Evolutionary conservation across 2,113 vertebrate genomes (phyloP), one percentile per base, ranked within the genome.

Genomic region (Callospermophilus lateralis): DNA sequence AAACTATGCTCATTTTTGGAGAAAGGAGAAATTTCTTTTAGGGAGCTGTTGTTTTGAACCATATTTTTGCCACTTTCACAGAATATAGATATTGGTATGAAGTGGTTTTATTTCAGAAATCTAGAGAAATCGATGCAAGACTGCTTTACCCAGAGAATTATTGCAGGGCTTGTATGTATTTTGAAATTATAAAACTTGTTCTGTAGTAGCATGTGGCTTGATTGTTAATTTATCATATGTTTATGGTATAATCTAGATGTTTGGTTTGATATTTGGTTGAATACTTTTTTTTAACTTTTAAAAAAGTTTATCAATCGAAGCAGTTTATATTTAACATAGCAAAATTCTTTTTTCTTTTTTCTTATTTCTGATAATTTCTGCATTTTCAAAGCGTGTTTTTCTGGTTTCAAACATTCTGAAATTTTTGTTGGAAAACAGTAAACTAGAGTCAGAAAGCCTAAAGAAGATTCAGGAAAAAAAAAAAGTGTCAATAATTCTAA

Each of bases 51-150:
- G 70, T 53, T 95, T 86, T 78, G 53, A 37, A 68, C 42, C 61
- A 94, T 91, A 20, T 39, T 65, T 42, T 83, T 89, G 68, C 95
- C 84, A 28, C 53, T 77, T 88, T 48, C 58, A 84, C 55, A 84
- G 58, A 79, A 79, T 78, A 90, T 37, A 4, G 80, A 83, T 92
- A 85, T 94, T 95, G 79, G 39, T 93, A 63, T 87, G 93, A 80
- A 92, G 58, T 87, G 55, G 58, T 90, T 93, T 84, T 90, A 37
- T 95, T 95, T 73, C 79, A 86, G 83, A 93, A 91, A 55, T 53
- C 39, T 70, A 26, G 55, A 83, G 91, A 89, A 67, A 55, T 65
- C 10, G 0, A 45, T 68, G 4, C 32, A 74, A 81, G 77, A 32
- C n/a, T 79, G 4, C 63, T 95, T 92, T 84, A 86, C 53, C 85